Conservation (phyloP, 2,888 invertebrate species). For the Drosophila anceps region DNA sequence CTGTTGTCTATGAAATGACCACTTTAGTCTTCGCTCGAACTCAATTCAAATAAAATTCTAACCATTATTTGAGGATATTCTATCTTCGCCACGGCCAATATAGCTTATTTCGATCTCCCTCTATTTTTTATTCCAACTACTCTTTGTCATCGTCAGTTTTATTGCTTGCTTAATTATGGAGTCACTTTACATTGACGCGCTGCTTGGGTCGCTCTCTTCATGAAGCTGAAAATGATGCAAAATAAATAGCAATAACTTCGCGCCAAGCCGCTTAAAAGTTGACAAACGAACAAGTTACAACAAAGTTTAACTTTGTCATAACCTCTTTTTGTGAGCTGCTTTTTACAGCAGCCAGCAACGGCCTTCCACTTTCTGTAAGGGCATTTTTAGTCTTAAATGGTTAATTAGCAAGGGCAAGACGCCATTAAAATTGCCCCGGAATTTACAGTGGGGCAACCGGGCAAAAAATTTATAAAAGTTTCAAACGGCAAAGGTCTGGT, state of each 20-base stretch:
- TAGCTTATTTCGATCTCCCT: constrained; percentile 6
- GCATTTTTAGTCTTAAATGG: constrained; percentile 47
- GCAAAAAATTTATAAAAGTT: constrained; percentile 2
- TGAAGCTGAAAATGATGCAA: constrained; percentile 72
- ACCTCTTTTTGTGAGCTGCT: constrained; percentile 58
- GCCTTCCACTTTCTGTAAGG: constrained; percentile 12
- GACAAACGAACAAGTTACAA: constrained; percentile 66
- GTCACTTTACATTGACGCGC: constrained; percentile 77
- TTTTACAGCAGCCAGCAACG: constrained; percentile 3
- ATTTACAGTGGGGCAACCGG: constrained; percentile 3
- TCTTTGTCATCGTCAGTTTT: constrained; percentile 60
- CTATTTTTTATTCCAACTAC: constrained; percentile 1
- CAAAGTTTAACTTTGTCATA: constrained; percentile 78
- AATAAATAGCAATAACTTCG: constrained; percentile 78
- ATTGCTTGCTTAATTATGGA: constrained; percentile 76
- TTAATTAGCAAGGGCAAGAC: constrained; percentile 65
- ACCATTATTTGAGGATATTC: background rate
- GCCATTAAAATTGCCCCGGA: constrained; percentile 16
- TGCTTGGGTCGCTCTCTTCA: constrained; percentile 40
- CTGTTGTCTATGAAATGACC: background rate
- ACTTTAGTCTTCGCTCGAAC: background rate
- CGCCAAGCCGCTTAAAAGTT: constrained; percentile 79
- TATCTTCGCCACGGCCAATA: constrained; percentile 1
- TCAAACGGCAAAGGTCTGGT: background rate
- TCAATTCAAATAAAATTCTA: background rate